phyloP scores from a whole-genome alignment of 2,797 vertebrate genomes.

The Enteromius mattozi region DNA sequence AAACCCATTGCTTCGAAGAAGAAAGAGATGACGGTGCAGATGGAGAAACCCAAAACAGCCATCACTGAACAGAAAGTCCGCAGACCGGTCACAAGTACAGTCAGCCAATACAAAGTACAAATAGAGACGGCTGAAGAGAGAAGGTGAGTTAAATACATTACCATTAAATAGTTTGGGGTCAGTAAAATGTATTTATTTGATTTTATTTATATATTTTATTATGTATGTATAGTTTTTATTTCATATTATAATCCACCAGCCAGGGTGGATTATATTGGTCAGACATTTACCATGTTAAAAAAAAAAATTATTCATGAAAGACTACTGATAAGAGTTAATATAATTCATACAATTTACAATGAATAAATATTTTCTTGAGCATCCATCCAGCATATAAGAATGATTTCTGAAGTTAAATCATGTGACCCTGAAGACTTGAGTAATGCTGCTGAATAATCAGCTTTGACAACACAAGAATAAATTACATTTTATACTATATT shows the following conservation, averaged over 20 bases:
- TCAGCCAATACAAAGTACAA: slow-evolving; percentile 73
- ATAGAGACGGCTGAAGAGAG: slow-evolving; percentile 80
- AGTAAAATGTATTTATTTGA: background rate
- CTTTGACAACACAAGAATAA: background rate
- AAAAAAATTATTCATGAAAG: background rate
- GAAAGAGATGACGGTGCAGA: slow-evolving; percentile 50
- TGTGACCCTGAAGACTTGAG: background rate
- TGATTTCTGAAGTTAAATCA: background rate
- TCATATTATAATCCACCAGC: too few species aligned
- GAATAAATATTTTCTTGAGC: background rate
- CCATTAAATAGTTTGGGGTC: background rate
- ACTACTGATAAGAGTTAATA: background rate
- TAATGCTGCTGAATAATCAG: background rate
- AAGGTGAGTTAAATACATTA: slow-evolving; percentile 73
- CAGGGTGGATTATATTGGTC: background rate
- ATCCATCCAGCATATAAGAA: background rate
- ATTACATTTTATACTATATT: background rate
- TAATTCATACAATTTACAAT: background rate
- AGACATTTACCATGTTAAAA: background rate
- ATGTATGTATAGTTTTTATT: too few species aligned
- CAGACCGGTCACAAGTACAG: slow-evolving; percentile 64
- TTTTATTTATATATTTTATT: background rate
- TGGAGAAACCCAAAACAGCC: slow-evolving; percentile 60
- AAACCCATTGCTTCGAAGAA: slow-evolving; percentile 57
- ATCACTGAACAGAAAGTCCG: slow-evolving; percentile 61